Conservation (phyloP, 2,888 invertebrate species). For the Sinodicranocentrus sp. region DNA sequence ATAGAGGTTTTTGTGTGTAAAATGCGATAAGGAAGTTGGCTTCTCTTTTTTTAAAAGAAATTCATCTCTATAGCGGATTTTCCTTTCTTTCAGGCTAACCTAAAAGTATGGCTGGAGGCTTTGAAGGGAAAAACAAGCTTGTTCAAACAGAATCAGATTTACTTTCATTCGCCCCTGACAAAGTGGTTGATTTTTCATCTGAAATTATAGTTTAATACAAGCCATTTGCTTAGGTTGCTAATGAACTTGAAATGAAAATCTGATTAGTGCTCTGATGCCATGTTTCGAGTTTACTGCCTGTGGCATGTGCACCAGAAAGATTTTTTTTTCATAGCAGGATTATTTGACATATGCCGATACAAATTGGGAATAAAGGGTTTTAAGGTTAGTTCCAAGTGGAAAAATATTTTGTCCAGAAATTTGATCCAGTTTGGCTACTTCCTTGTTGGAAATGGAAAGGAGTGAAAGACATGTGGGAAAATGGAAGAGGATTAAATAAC, state of each 20-base stretch:
- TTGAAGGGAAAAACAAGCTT: not conserved
- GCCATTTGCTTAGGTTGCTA: slow-evolving; percentile 10
- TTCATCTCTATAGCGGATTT: slow-evolving; percentile 25
- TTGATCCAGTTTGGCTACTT: too few species aligned
- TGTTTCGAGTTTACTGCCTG: too few species aligned
- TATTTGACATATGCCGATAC: too few species aligned
- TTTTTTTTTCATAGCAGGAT: too few species aligned
- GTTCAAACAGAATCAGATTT: slow-evolving; percentile 17
- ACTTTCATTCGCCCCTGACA: slow-evolving; percentile 25
- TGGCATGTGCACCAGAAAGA: too few species aligned
- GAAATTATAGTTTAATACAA: slow-evolving; percentile 7
- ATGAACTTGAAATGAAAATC: slow-evolving; percentile 50
- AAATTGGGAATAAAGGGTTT: too few species aligned
- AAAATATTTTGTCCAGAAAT: too few species aligned
- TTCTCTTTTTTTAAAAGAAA: slow-evolving; percentile 12
- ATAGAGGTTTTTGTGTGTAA: not conserved
- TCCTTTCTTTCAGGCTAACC: slow-evolving; percentile 27
- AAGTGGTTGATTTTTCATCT: not conserved
- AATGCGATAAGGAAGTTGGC: not conserved
- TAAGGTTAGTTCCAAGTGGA: too few species aligned
- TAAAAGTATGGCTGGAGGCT: slow-evolving; percentile 1
- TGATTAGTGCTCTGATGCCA: slow-evolving; percentile 44
- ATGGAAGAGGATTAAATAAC: not conserved
- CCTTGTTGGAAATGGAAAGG: too few species aligned
- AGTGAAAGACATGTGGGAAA: not conserved